Evolutionary conservation across 2,113 vertebrate species (phyloP).

Genomic region (Gymnarchus niloticus): DNA sequence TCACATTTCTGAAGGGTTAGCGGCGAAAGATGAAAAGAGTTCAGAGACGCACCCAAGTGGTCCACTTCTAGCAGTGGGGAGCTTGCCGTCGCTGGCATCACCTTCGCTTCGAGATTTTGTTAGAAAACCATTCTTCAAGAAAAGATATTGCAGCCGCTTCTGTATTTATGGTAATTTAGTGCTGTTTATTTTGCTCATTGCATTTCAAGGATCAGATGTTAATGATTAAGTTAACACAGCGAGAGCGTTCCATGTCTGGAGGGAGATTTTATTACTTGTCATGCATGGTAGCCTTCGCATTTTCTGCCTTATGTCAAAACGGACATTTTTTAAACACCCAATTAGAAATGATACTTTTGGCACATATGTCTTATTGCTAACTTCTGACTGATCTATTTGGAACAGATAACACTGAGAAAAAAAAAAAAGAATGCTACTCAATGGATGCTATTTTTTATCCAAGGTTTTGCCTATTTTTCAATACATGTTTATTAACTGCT

Average conservation of each 20-base stretch:
- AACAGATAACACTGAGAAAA: not conserved
- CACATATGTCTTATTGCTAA: not conserved
- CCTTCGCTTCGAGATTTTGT: conserved; percentile 27
- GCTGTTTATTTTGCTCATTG: conserved; percentile 43
- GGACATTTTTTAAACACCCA: not conserved
- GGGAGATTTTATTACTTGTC: conserved; percentile 43
- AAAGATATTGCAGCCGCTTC: conserved; percentile 26
- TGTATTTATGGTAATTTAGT: conserved; percentile 39
- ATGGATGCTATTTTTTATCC: not conserved
- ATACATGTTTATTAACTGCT: not conserved
- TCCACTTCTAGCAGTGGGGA: conserved; percentile 38
- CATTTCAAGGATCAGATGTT: conserved; percentile 49
- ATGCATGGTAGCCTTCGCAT: conserved; percentile 42
- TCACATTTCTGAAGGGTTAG: conserved; percentile 46
- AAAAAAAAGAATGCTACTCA: too few relatives aligned
- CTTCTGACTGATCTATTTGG: conserved; percentile 2
- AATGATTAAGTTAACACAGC: conserved; percentile 51
- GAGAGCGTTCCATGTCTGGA: conserved; percentile 15
- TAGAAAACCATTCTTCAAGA: conserved; percentile 22
- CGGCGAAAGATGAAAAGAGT: conserved; percentile 48
- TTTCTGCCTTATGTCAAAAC: conserved; percentile 35
- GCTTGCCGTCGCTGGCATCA: conserved; percentile 28
- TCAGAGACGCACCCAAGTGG: not conserved
- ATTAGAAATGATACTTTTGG: not conserved
- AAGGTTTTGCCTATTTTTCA: not conserved